Evolutionary conservation across 2,113 vertebrate species (phyloP).

Genomic region (Ovis aries): ARS-UI_Ramb_v3.0 NC_056054.1:234791001-234791500

Average conservation of each 20-base stretch:
- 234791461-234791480: background rate
- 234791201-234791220: background rate
- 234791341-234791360: background rate
- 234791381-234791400: background rate
- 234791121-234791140: background rate
- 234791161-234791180: background rate
- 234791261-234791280: background rate
- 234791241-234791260: background rate
- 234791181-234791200: background rate
- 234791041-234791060: background rate
- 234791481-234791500: background rate
- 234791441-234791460: background rate
- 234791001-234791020: background rate
- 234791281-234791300: background rate
- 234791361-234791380: background rate
- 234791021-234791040: background rate
- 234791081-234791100: fast-evolving
- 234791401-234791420: background rate
- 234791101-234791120: background rate
- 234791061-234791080: background rate
- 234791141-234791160: background rate
- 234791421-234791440: background rate
- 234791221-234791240: background rate
- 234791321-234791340: background rate
- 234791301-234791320: background rate